These are phyloP conservation scores for Ormyrus thymus DNA, from an alignment of 2,888 invertebrate species.

Conservation along the genomic window DNA sequence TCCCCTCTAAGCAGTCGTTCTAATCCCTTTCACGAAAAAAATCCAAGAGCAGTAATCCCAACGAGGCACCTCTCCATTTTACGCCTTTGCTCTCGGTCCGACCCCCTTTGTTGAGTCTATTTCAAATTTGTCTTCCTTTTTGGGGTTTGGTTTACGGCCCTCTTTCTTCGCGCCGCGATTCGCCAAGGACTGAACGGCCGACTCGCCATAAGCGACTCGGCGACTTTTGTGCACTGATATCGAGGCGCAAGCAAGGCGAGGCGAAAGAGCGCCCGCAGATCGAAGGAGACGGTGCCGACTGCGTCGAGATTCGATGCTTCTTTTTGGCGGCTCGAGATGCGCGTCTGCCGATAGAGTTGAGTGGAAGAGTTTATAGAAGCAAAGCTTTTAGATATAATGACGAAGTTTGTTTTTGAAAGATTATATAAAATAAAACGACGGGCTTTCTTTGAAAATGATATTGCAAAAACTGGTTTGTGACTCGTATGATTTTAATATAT, in stretches of 20 bases:
- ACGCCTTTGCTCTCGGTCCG: too few relatives aligned
- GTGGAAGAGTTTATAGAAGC: background rate
- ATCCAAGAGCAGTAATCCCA: background rate
- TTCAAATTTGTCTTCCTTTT: conserved; percentile 22
- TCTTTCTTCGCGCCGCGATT: conserved; percentile 39
- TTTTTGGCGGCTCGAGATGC: background rate
- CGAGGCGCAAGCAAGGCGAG: background rate
- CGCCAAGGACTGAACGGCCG: conserved; percentile 25
- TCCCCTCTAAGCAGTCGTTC: background rate
- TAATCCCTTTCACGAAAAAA: background rate
- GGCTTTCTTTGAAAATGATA: too few relatives aligned
- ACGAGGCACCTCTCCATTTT: too few relatives aligned
- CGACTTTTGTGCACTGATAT: conserved; percentile 40
- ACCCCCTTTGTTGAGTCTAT: conserved; percentile 37
- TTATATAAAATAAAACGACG: too few relatives aligned
- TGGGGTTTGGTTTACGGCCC: conserved; percentile 17
- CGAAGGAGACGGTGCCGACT: background rate
- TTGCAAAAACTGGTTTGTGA: too few relatives aligned
- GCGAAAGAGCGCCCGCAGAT: conserved; percentile 1
- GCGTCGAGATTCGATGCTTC: background rate
- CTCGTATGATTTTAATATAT: too few relatives aligned
- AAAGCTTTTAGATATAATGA: too few relatives aligned
- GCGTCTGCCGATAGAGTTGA: background rate
- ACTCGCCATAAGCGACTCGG: background rate
- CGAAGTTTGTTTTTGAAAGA: too few relatives aligned